Conservation (phyloP, 2,113 vertebrate species). For the Lophius piscatorius region DNA sequence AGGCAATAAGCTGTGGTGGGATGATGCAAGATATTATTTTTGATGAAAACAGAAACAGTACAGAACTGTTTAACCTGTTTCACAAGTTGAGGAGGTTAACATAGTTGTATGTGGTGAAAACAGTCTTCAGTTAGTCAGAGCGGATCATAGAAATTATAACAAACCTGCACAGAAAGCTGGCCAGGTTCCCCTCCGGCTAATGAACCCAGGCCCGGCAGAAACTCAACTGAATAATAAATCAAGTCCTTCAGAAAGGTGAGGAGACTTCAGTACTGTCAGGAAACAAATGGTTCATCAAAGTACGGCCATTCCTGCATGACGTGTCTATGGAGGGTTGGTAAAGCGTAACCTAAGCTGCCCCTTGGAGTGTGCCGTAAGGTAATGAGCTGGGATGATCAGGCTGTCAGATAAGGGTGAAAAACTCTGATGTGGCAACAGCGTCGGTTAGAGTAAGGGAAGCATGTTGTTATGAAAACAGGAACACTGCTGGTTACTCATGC, state of each 20-base stretch:
- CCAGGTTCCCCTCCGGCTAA: constrained; percentile 18
- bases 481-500: constrained; percentile 32
- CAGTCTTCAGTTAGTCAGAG: background rate
- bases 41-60: constrained; percentile 27
- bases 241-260: constrained; percentile 15
- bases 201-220: background rate
- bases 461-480: constrained; percentile 67
- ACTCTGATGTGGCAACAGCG: constrained; percentile 70
- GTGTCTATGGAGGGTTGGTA: constrained; percentile 16
- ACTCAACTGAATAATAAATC: constrained; percentile 47
- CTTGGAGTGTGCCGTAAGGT: constrained; percentile 11
- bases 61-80: constrained; percentile 10
- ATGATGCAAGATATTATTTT: constrained; percentile 32
- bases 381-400: constrained; percentile 37
- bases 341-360: constrained; percentile 13
- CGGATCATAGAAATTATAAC: constrained; percentile 13
- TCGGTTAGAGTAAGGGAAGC: constrained; percentile 53
- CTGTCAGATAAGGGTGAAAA: constrained; percentile 48
- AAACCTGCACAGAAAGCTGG: constrained; percentile 15
- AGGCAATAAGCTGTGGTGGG: constrained; percentile 14
- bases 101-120: constrained; percentile 11
- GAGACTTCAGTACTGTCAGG: constrained; percentile 17
- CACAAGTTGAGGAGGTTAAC: background rate
- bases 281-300: constrained; percentile 40
- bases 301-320: constrained; percentile 17